Conservation (phyloP, 1,140 invertebrate species). For the Solenopsis invicta region DNA sequence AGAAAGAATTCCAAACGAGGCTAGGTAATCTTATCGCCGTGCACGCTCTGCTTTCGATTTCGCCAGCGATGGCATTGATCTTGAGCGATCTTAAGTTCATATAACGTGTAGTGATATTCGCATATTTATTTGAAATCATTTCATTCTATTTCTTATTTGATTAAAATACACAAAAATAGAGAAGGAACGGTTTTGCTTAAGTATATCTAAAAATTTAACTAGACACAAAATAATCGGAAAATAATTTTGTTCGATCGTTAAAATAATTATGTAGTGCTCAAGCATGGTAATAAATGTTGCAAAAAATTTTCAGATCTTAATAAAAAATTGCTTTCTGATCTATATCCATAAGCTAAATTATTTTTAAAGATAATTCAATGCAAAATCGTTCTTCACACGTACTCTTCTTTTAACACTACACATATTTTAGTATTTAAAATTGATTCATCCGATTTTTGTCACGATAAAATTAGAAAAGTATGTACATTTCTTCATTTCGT, state of each 20-base stretch:
- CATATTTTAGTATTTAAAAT: background rate
- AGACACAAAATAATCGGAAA: too few relatives aligned
- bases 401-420: background rate
- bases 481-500: constrained; percentile 37
- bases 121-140: background rate
- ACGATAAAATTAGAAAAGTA: background rate
- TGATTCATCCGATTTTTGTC: background rate
- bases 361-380: too few relatives aligned
- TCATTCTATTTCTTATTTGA: background rate
- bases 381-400: too few relatives aligned
- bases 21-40: constrained; percentile 86
- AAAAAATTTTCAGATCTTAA: too few relatives aligned
- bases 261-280: too few relatives aligned
- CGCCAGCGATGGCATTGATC: background rate
- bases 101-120: background rate
- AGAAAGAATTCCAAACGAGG: constrained; percentile 93
- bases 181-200: too few relatives aligned
- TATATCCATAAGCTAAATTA: too few relatives aligned
- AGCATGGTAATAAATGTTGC: too few relatives aligned
- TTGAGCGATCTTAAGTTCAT: constrained; percentile 8
- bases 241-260: too few relatives aligned
- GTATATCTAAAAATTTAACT: too few relatives aligned
- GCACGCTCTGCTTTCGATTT: background rate
- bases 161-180: background rate
- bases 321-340: too few relatives aligned